Evolutionary conservation across 2,797 vertebrate genomes (phyloP).

Genomic region (Chelon labrosus): DNA sequence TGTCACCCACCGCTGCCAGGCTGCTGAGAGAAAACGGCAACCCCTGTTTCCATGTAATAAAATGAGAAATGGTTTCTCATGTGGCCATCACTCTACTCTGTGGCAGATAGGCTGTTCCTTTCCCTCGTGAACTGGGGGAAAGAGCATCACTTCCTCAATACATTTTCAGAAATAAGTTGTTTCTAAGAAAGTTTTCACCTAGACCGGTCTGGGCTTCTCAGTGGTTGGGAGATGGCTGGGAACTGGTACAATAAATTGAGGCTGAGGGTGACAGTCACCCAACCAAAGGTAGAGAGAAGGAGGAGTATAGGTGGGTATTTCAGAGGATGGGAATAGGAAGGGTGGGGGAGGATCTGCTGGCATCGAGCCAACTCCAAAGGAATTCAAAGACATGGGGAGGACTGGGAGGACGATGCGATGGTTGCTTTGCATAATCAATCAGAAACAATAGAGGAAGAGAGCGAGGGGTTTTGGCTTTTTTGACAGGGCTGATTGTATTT

Average conservation of each 20-base stretch:
- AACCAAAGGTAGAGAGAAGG: slow-evolving; percentile 19
- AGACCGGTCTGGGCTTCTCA: background rate
- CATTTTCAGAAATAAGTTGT: slow-evolving; percentile 8
- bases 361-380: slow-evolving; percentile 60
- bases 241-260: no score
- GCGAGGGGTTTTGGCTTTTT: slow-evolving; percentile 63
- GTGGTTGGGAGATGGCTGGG: no score
- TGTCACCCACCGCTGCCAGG: slow-evolving; percentile 32
- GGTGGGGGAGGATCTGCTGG: slow-evolving; percentile 63
- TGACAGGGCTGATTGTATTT: slow-evolving; percentile 76
- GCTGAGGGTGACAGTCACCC: background rate
- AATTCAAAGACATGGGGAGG: slow-evolving; percentile 55
- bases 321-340: slow-evolving; percentile 47
- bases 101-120: slow-evolving; percentile 35
- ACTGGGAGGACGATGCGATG: slow-evolving; percentile 45
- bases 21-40: slow-evolving; percentile 23
- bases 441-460: slow-evolving; percentile 69
- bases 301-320: slow-evolving; percentile 62
- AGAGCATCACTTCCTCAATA: background rate
- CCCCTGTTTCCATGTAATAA: slow-evolving; percentile 27
- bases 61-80: slow-evolving; percentile 35
- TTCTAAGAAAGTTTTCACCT: slow-evolving; percentile 18
- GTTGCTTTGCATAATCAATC: slow-evolving; percentile 76
- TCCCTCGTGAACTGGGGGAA: slow-evolving; percentile 13
- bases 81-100: slow-evolving; percentile 33